These are phyloP conservation scores for Gerris lacustris DNA, from an alignment of 2,888 invertebrate species.

Conservation along the genomic window DNA sequence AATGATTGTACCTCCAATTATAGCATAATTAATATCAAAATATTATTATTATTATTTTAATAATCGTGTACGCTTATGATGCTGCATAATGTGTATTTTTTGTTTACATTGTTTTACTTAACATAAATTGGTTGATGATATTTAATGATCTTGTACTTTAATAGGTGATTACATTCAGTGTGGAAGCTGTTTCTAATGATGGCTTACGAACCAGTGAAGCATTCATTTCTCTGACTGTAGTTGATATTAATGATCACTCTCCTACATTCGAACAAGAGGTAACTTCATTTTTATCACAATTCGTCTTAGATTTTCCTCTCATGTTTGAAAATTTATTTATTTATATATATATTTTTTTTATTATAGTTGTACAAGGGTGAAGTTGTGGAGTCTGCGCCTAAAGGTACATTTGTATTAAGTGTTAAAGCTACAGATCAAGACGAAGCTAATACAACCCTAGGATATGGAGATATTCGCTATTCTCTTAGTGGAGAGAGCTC, in stretches of 20 bases:
- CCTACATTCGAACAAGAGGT: slow-evolving; percentile 49
- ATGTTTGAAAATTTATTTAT: slow-evolving; percentile 18
- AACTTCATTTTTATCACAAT: slow-evolving; percentile 24
- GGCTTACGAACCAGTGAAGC: slow-evolving; percentile 35
- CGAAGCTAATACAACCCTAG: slow-evolving; percentile 47
- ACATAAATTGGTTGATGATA: too few species aligned
- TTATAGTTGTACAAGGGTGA: slow-evolving; percentile 54
- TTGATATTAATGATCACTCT: slow-evolving; percentile 66
- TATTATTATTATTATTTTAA: too few species aligned
- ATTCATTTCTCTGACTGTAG: slow-evolving; percentile 38
- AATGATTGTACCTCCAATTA: too few species aligned
- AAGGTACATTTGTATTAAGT: slow-evolving; percentile 52
- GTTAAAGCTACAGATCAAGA: slow-evolving; percentile 62
- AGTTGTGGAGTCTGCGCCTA: slow-evolving; percentile 54
- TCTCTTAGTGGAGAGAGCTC: slow-evolving; percentile 60
- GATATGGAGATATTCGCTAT: slow-evolving; percentile 59
- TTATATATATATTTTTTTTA: slow-evolving; percentile 12
- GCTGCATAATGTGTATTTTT: too few species aligned
- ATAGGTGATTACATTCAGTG: slow-evolving; percentile 40
- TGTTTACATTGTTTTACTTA: too few species aligned
- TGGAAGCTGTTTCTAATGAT: slow-evolving; percentile 38
- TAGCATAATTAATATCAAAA: too few species aligned
- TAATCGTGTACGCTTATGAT: too few species aligned
- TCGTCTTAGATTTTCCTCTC: background rate
- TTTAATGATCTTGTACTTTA: too few species aligned